phyloP scores from a whole-genome alignment of 1,140 invertebrate species.

The Heliothis virescens region DNA sequence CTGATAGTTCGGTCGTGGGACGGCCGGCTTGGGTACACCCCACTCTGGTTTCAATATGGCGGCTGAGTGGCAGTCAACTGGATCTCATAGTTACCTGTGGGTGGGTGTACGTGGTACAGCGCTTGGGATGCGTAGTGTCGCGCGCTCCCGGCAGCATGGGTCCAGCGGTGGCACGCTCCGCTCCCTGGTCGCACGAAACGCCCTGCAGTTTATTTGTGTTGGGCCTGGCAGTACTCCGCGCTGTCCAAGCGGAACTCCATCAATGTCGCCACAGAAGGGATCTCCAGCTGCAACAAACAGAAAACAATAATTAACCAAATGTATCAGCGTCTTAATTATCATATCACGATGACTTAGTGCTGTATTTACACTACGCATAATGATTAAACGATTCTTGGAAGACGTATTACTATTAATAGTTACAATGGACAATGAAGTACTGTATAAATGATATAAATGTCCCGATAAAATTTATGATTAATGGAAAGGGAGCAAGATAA shows the following conservation, averaged over 20 bases:
- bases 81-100: constrained; percentile 64
- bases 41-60: constrained; percentile 52
- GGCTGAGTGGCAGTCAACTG: constrained; percentile 7
- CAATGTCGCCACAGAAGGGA: constrained; percentile 91
- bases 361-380: constrained; percentile 43
- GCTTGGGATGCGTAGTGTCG: constrained; percentile 61
- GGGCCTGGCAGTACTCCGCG: constrained; percentile 98
- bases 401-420: background rate
- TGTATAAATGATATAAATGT: background rate
- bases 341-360: constrained; percentile 20
- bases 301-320: constrained; percentile 32
- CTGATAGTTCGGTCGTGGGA: constrained; percentile 48
- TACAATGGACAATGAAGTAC: constrained; percentile 1
- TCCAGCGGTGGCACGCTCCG: constrained; percentile 65
- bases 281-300: constrained; percentile 82
- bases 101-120: constrained; percentile 68
- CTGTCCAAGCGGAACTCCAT: constrained; percentile 99
- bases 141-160: constrained; percentile 77
- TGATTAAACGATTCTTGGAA: constrained; percentile 38
- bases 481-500: constrained; percentile 16
- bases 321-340: background rate
- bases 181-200: constrained; percentile 68
- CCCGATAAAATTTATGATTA: background rate
- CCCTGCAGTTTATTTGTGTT: constrained; percentile 94
- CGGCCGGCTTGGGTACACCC: constrained; percentile 38